Evolutionary conservation across 2,888 invertebrate genomes (phyloP).

Genomic region (Seira sanloemensis): DNA sequence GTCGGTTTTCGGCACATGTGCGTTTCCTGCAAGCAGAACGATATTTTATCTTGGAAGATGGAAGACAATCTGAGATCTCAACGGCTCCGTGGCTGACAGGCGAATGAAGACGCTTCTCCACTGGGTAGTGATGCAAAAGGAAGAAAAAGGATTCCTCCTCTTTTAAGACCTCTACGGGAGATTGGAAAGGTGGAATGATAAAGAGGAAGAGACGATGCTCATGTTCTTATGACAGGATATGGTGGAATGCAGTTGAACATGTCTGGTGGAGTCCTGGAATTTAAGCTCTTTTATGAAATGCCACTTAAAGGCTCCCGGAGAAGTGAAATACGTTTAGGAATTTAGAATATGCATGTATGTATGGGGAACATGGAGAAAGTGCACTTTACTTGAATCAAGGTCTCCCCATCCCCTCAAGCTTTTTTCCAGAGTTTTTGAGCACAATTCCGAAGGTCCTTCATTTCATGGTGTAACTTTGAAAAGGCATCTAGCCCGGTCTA

Average conservation of each 20-base stretch:
- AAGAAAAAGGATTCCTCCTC: not conserved
- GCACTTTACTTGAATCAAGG: conserved; percentile 49
- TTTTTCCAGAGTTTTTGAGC: not conserved
- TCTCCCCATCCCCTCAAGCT: conserved; percentile 1
- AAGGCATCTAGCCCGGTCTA: not conserved
- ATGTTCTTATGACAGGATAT: not conserved
- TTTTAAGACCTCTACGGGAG: not conserved
- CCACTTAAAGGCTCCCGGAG: not conserved
- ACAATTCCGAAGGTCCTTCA: not conserved
- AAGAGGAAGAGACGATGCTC: conserved; percentile 1
- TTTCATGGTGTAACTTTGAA: not conserved
- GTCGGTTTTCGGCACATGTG: conserved; percentile 13
- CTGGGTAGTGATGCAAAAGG: conserved; percentile 18
- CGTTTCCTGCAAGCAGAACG: not conserved
- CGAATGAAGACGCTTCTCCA: conserved; percentile 29
- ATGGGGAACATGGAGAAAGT: not conserved
- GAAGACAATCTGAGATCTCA: not conserved
- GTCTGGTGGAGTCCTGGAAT: not conserved
- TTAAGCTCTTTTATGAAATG: too few species aligned
- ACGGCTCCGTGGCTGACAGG: conserved; percentile 40
- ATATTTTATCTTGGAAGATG: not conserved
- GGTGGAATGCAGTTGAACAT: not conserved
- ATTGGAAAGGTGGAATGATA: conserved; percentile 29
- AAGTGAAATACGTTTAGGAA: too few species aligned
- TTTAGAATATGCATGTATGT: not conserved